Conservation (phyloP, 2,797 vertebrate species). For the Hydrocynus forskahlii region DNA sequence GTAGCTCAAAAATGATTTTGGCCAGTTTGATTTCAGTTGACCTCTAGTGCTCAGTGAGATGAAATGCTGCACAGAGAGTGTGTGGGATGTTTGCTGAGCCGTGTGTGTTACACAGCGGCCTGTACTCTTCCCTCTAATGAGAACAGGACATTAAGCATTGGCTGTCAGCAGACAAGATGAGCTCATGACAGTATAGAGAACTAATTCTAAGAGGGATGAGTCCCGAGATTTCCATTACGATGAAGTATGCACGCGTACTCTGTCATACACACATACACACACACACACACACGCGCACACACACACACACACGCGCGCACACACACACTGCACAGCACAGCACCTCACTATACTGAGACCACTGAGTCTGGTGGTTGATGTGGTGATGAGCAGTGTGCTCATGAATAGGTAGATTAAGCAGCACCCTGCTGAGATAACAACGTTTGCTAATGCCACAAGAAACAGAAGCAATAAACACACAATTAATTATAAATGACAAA, state of each 20-base stretch:
- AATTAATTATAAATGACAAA: constrained; percentile 56
- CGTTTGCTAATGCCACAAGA: constrained; percentile 58
- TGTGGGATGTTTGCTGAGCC: not conserved
- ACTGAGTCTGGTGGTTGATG: constrained; percentile 42
- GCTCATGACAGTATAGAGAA: constrained; percentile 23
- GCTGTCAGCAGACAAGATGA: constrained; percentile 28
- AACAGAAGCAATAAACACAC: constrained; percentile 58
- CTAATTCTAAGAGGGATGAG: constrained; percentile 22
- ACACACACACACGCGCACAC: constrained; percentile 29
- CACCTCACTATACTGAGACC: constrained; percentile 30
- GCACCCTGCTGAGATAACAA: constrained; percentile 58
- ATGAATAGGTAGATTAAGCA: constrained; percentile 58
- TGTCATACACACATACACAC: constrained; percentile 26
- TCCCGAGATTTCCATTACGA: constrained; percentile 22
- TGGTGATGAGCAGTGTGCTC: constrained; percentile 47
- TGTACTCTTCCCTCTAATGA: not conserved
- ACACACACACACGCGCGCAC: constrained; percentile 28
- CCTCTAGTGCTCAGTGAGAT: not conserved
- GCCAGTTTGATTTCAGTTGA: constrained; percentile 1
- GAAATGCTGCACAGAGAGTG: not conserved
- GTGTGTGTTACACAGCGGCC: constrained; percentile 1
- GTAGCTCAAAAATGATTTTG: not conserved
- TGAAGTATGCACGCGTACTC: constrained; percentile 15
- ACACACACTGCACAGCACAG: constrained; percentile 14
- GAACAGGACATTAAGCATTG: constrained; percentile 21